phyloP scores from a whole-genome alignment of 2,113 vertebrate species.

The Prunella fulvescens region DNA sequence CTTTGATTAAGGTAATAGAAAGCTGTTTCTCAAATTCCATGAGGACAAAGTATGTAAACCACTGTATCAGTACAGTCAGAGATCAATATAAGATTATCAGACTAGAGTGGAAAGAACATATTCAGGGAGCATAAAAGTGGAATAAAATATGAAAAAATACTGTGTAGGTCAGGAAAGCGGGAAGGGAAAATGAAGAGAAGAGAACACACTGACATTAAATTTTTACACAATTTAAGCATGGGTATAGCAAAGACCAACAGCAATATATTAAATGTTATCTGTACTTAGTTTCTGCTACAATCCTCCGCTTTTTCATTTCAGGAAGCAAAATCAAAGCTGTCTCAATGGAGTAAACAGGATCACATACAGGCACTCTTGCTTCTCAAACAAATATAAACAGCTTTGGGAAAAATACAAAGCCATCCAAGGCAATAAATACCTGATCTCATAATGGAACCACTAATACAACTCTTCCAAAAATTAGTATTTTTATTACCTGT shows the following conservation, averaged over 20 bases:
- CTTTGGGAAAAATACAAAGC: constrained; percentile 3
- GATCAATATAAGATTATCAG: background rate
- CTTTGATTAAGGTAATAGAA: background rate
- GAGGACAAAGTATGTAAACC: background rate
- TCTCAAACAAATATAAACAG: background rate
- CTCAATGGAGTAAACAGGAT: background rate
- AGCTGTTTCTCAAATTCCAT: background rate
- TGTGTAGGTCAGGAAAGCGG: background rate
- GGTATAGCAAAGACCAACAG: background rate
- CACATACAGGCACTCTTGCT: background rate
- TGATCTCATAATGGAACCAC: background rate
- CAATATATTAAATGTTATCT: background rate
- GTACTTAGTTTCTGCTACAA: background rate
- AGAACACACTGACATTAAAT: background rate
- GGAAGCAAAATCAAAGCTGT: background rate
- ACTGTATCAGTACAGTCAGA: background rate
- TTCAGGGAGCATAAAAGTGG: background rate
- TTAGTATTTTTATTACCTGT: background rate
- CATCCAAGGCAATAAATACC: background rate
- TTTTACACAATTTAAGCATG: background rate
- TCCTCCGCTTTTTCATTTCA: background rate
- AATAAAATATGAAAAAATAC: background rate
- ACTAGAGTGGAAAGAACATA: background rate
- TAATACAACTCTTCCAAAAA: background rate
- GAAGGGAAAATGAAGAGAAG: background rate